Conservation (phyloP, 2,113 vertebrate genomes). For the Tetraodon nigroviridis region DNA sequence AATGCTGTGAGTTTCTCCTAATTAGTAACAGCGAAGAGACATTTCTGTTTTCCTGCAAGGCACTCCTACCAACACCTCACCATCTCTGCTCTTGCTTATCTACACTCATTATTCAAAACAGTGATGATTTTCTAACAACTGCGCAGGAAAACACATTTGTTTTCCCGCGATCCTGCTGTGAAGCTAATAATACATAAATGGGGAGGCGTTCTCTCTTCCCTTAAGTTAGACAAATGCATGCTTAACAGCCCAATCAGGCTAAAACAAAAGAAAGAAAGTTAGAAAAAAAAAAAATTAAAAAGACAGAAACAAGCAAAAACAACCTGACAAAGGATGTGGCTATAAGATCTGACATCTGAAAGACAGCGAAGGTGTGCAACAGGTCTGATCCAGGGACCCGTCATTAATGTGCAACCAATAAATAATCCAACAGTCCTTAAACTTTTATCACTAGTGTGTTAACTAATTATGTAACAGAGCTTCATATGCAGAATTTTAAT, state of each 20-base stretch:
- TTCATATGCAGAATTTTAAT: slow-evolving; percentile 10
- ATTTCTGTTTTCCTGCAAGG: slow-evolving; percentile 13
- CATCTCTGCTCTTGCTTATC: slow-evolving; percentile 5
- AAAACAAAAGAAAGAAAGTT: not conserved
- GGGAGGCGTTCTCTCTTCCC: slow-evolving; percentile 1
- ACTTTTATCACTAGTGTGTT: slow-evolving; percentile 16
- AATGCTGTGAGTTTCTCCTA: slow-evolving; percentile 24
- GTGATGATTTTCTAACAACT: slow-evolving; percentile 3
- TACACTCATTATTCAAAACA: not conserved
- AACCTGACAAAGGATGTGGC: not conserved
- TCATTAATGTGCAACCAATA: no score
- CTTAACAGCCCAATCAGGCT: slow-evolving; percentile 18
- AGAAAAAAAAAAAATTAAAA: not conserved
- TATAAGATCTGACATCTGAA: slow-evolving; percentile 8
- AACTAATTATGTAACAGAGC: slow-evolving; percentile 11
- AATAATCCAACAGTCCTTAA: slow-evolving; percentile 6
- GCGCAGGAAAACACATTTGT: slow-evolving; percentile 30
- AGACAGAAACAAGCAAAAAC: no score
- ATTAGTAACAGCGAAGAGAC: slow-evolving; percentile 33
- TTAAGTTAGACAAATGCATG: not conserved
- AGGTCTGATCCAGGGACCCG: not conserved
- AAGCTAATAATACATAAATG: not conserved
- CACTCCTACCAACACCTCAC: not conserved
- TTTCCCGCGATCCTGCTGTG: slow-evolving; percentile 15
- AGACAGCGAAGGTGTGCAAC: slow-evolving; percentile 25